Base-by-base conservation (phyloP, 2,113 vertebrate genomes). In the Lipophrys pholis region DNA sequence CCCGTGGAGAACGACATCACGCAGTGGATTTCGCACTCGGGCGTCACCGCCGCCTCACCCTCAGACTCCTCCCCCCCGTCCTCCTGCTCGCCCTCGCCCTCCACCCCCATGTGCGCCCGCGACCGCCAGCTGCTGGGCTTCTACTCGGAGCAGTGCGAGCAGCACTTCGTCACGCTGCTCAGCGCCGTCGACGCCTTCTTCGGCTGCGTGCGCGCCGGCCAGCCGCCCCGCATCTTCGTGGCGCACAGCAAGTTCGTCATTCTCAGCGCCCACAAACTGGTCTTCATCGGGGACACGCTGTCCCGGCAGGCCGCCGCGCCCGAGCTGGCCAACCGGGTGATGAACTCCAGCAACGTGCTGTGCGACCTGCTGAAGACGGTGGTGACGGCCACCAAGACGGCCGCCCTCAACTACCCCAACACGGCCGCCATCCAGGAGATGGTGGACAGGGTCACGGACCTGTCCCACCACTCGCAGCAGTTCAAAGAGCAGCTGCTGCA, bases 211-310 rank as follows among this genome's bases (percentile, higher is more conserved):
- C 93, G 93, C 1, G 87, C 94, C 0, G 95, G 96, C 0, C 97
- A 99, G 83, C 98, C 98, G 0, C 98, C 98, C 0, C 93, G 97
- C 12, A 98, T 99, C 92, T 99, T 99, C 0, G 97, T 99, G 16
- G 97, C 98, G 0, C 98, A 99, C 90, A 97, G 97, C 92, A 99
- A 99, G 49, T 97, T 98, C 12, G 95, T 99, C 87, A 98, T 99
- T 74, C 88, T 99, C 73, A 98, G 96, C 0, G 98, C 98, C 2
- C 98, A 99, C 94, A 99, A 99, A 88, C 96, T 99, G 2, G 97
- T 99, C 8, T 99, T 99, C 92, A 98, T 99, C 4, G 98, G 98
- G 1, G 98, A 99, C 92, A 97, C 95, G 0, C 91, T 99, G 16
- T 95, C 96, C 0, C 80, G 98, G 74, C 98, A 99, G 75, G 94